Conservation (phyloP, 1,140 invertebrate genomes). For the Drosophila ironensis region DNA sequence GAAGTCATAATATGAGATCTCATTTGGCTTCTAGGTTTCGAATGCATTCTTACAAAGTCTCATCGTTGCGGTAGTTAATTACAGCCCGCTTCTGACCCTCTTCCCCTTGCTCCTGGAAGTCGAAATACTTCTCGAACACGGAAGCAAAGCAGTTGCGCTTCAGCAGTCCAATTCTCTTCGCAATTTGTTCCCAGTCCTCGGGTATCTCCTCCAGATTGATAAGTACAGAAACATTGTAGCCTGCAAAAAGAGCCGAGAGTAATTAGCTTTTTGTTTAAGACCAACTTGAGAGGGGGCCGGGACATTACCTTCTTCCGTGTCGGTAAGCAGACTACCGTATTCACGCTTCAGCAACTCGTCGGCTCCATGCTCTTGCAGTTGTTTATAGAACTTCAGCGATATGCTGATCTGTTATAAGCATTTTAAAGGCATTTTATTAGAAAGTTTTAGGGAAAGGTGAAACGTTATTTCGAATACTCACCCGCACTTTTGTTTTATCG, state of each 20-base stretch:
- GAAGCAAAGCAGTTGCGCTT: constrained; percentile 99
- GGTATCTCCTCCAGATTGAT: constrained; percentile 97
- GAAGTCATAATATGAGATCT: neutral
- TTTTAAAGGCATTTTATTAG: neutral
- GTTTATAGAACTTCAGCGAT: constrained; percentile 98
- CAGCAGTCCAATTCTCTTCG: constrained; percentile 96
- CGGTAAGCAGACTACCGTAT: constrained; percentile 91
- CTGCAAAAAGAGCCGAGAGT: constrained; percentile 79
- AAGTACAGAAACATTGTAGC: constrained; percentile 97
- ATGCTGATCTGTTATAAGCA: constrained; percentile 94
- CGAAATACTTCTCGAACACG: constrained; percentile 99
- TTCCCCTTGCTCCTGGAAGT: constrained; percentile 96
- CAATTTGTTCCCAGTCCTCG: constrained; percentile 92
- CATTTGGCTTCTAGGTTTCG: neutral
- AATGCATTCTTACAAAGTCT: constrained; percentile 93
- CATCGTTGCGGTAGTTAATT: constrained; percentile 99
- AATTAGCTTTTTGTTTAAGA: constrained; percentile 10
- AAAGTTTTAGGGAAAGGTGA: neutral
- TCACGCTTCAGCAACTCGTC: constrained; percentile 97
- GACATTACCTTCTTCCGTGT: constrained; percentile 94
- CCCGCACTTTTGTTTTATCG: constrained; percentile 98
- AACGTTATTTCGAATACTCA: constrained; percentile 84
- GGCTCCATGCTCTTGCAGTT: constrained; percentile 98
- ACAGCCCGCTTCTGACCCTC: constrained; percentile 96
- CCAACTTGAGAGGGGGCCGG: neutral